These are phyloP conservation scores for Larimichthys polyactis DNA, from an alignment of 2,113 vertebrate genomes.

Conservation along the genomic window DNA sequence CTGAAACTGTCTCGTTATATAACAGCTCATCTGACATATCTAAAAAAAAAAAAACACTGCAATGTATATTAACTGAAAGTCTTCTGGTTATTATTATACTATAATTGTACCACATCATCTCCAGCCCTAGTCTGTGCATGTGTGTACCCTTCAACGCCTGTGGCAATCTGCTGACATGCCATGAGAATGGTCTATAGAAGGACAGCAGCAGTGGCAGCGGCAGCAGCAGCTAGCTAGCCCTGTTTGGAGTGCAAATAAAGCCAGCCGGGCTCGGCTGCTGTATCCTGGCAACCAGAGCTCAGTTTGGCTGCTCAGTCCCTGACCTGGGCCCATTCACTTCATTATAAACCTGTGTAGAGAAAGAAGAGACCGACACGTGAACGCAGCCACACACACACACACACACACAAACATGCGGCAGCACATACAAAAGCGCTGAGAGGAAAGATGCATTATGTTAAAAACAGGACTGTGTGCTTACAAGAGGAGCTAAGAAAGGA, in stretches of 20 bases:
- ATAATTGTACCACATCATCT: conserved; percentile 4
- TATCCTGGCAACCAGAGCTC: conserved; percentile 88
- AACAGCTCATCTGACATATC: neutral
- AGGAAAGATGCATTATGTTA: conserved; percentile 42
- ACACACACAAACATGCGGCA: conserved; percentile 35
- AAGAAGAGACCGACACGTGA: conserved; percentile 81
- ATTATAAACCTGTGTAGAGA: conserved; percentile 84
- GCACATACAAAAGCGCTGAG: conserved; percentile 30
- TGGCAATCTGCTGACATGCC: conserved; percentile 73
- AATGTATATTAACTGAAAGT: neutral
- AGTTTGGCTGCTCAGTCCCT: conserved; percentile 81
- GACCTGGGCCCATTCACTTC: conserved; percentile 87
- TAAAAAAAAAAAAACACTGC: neutral
- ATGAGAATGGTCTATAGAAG: conserved; percentile 53
- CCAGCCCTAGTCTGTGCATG: conserved; percentile 19
- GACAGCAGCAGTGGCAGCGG: neutral
- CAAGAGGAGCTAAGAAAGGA: conserved; percentile 17
- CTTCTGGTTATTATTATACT: neutral
- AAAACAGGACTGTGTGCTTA: conserved; percentile 5
- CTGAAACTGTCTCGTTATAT: neutral
- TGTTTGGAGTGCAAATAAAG: conserved; percentile 86
- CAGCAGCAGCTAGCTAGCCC: conserved; percentile 61
- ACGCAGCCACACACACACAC: conserved; percentile 56
- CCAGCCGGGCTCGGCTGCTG: conserved; percentile 75
- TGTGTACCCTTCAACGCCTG: conserved; percentile 15